Evolutionary conservation across 2,113 vertebrate species (phyloP).

Genomic region (Silurus glanis): DNA sequence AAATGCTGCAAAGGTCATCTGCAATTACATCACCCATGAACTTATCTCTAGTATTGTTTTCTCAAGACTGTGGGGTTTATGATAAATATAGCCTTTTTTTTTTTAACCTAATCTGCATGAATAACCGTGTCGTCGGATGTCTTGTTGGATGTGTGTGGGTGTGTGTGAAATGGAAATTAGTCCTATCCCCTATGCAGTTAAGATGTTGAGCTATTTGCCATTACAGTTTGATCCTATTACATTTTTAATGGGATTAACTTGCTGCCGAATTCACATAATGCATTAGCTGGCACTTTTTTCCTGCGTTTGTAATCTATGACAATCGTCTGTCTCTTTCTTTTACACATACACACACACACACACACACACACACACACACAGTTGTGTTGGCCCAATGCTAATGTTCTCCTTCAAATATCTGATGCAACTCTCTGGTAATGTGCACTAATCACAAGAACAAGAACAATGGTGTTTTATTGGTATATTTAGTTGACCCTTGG

Average conservation of each 20-base stretch:
- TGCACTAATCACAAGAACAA: constrained; percentile 42
- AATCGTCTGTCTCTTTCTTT: not conserved
- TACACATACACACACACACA: not conserved
- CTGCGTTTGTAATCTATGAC: not conserved
- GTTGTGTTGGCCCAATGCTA: constrained; percentile 42
- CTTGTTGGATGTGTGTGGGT: not conserved
- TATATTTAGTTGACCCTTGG: not conserved
- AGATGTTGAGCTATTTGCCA: constrained; percentile 53
- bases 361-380: not conserved
- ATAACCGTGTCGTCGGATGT: constrained; percentile 29
- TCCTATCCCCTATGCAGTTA: constrained; percentile 45
- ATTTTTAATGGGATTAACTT: constrained; percentile 47
- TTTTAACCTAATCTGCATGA: constrained; percentile 35
- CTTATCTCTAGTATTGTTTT: constrained; percentile 28
- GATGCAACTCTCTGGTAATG: constrained; percentile 49
- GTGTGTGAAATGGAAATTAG: constrained; percentile 42
- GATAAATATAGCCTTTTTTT: constrained; percentile 27
- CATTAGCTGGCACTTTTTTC: constrained; percentile 28
- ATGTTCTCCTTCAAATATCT: constrained; percentile 31
- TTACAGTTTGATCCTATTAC: constrained; percentile 39
- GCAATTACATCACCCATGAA: constrained; percentile 47
- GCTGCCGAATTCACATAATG: constrained; percentile 27
- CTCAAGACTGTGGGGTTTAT: not conserved
- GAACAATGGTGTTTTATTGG: not conserved
- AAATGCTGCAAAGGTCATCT: constrained; percentile 16